Conservation (phyloP, 1,140 invertebrate species). For the Aethina tumida region DNA sequence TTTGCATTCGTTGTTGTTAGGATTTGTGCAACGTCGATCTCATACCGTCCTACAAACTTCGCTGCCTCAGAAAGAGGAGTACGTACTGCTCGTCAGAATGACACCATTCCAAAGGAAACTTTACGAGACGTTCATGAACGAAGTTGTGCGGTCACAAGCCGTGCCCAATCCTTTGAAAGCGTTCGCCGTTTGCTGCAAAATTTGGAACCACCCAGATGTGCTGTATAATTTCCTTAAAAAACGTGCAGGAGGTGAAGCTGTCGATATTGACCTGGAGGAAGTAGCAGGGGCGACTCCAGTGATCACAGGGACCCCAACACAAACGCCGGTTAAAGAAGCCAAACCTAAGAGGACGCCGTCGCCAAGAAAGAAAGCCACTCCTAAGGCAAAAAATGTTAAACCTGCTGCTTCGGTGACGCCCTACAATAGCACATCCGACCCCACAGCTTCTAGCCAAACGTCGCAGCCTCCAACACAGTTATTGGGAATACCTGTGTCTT, state of each 20-base stretch:
- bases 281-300: slow-evolving; percentile 38
- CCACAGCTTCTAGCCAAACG: too few relatives aligned
- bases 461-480: not conserved
- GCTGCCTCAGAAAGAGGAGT: slow-evolving; percentile 84
- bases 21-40: slow-evolving; percentile 86
- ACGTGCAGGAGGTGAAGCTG: slow-evolving; percentile 64
- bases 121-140: slow-evolving; percentile 86
- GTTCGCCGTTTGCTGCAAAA: slow-evolving; percentile 98
- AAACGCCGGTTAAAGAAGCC: too few relatives aligned
- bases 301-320: slow-evolving; percentile 4
- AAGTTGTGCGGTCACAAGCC: slow-evolving; percentile 73
- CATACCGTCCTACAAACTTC: slow-evolving; percentile 79
- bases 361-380: slow-evolving; percentile 17
- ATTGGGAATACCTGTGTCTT: slow-evolving; percentile 6
- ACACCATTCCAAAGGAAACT: slow-evolving; percentile 77
- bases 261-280: slow-evolving; percentile 85
- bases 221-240: slow-evolving; percentile 86
- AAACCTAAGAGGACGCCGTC: slow-evolving; percentile 25
- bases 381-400: slow-evolving; percentile 36
- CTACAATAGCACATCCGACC: slow-evolving; percentile 32
- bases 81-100: slow-evolving; percentile 81
- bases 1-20: slow-evolving; percentile 77
- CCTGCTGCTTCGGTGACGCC: slow-evolving; percentile 58
- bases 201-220: slow-evolving; percentile 99
- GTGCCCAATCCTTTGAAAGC: slow-evolving; percentile 94